Base-by-base conservation (phyloP, 2,888 invertebrate species). In the Drosophila borealis region DNA sequence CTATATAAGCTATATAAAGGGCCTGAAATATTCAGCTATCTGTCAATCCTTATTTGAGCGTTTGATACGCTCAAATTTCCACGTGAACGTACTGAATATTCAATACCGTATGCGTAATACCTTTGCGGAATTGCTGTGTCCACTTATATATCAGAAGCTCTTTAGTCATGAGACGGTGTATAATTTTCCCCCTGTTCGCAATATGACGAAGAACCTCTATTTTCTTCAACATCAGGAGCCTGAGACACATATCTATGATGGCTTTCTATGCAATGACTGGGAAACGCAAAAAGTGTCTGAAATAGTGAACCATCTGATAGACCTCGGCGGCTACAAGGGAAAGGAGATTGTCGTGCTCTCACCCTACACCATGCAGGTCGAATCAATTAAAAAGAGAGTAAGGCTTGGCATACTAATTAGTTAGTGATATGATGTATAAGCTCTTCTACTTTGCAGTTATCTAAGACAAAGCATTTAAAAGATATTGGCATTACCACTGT, bases 71-170 rank as follows among this genome's bases (percentile, higher is more conserved):
- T 96, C 96, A 80, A 93, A 94, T 0, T 84, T 95, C 0, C 94
- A 94, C 71, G 94, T 94, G 11, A 92, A 94, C 4, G 92, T 93
- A 0, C 90, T 97, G 2, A 92, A 93, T 14, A 94, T 94, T 0
- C 97, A 98, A 85, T 95, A 96, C 78, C 93, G 97, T 51, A 97
- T 97, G 97, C 93, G 96, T 19, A 94, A 95, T 0, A 93, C 94
- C 78, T 94, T 96, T 70, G 93, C 94, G 0, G 83, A 89, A 29
- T 70, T 95, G 1, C 91, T 95, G 1, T 94, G 94, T 6, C 96
- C 96, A 0, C 90, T 93, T 0, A 95, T 97, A 71, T 97, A 97
- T 88, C 92, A 93, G 0, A 91, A 91, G 34, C 89, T 97, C 54
- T 82, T 93, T 48, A 94, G 95, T 88, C 95, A 96, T 80, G 89